Base-by-base conservation (phyloP, 2,113 vertebrate species). In the Strix aluco region DNA sequence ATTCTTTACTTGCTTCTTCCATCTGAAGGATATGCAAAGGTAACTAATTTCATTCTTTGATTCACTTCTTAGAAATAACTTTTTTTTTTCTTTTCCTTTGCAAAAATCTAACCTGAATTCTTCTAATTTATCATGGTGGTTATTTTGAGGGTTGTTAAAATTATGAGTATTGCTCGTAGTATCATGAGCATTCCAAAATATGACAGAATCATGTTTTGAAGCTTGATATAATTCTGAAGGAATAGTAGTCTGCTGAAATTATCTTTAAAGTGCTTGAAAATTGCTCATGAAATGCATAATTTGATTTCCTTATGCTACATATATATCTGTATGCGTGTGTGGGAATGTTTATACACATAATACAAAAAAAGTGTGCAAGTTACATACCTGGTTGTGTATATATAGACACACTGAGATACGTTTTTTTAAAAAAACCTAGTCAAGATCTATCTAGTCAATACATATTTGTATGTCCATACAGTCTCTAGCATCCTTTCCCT, bases 211-310 rank as follows among this genome's bases (percentile, higher is more conserved):
- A 70, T 30, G 40, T 90, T 72, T 95, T 81, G 86, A 86, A 86
- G 71, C 34, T 81, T 91, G 26, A 42, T 36, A 25, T 81, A 57
- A 29, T 38, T 91, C 79, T 63, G 55, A 78, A 36, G 52, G 70
- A 92, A 80, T 91, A 85, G 71, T 79, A 95, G 84, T 78, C n/a
- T 90, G 66, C n/a, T 70, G 44, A 34, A 94, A 51, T 94, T 46
- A n/a, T 62, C 59, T 86, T 81, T 66, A 69, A 78, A 85, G 36
- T 67, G 71, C 20, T 71, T 63, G 87, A 85, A 46, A 71, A 61
- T 34, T 87, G 36, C 21, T 47, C 47, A 57, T 49, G 54, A 67
- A 57, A 38, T 69, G 27, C 65, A 58, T 58, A 82, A 11, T 18
- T 70, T 58, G 59, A 18, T 15, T 63, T 30, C 38, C 86, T 59